Conservation (phyloP, 1,140 invertebrate species). For the Helicoverpa armigera region DNA sequence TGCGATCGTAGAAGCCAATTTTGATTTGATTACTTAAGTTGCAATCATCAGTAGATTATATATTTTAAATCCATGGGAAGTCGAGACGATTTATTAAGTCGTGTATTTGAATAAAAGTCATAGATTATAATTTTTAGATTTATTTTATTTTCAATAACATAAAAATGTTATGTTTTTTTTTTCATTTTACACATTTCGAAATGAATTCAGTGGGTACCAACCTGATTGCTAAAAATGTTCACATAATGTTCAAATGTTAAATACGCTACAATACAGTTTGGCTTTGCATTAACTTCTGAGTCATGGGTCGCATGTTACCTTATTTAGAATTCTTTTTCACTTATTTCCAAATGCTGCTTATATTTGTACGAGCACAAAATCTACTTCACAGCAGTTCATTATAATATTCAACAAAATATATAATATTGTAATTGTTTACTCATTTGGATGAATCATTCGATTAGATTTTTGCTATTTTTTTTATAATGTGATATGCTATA, state of each 20-base stretch:
- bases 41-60: background rate
- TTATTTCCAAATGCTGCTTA: slow-evolving; percentile 85
- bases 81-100: background rate
- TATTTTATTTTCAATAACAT: slow-evolving; percentile 88
- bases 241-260: slow-evolving; percentile 77
- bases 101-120: slow-evolving; percentile 59
- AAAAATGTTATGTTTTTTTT: slow-evolving; percentile 87
- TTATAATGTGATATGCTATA: slow-evolving; percentile 83
- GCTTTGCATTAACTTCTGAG: slow-evolving; percentile 72
- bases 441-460: slow-evolving; percentile 76
- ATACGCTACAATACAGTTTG: slow-evolving; percentile 80
- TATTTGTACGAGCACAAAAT: slow-evolving; percentile 79
- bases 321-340: slow-evolving; percentile 81
- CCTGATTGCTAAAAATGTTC: slow-evolving; percentile 78
- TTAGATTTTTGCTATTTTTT: slow-evolving; percentile 72
- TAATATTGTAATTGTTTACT: slow-evolving; percentile 80
- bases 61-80: background rate
- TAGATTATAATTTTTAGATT: slow-evolving; percentile 82
- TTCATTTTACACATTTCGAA: slow-evolving; percentile 84
- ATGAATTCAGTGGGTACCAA: slow-evolving; percentile 81
- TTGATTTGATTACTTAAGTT: no score
- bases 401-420: slow-evolving; percentile 84
- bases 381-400: slow-evolving; percentile 82
- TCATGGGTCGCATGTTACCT: slow-evolving; percentile 71
- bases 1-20: background rate